These are phyloP conservation scores for Trematomus bernacchii DNA, from an alignment of 2,797 vertebrate genomes.

Conservation along the genomic window DNA sequence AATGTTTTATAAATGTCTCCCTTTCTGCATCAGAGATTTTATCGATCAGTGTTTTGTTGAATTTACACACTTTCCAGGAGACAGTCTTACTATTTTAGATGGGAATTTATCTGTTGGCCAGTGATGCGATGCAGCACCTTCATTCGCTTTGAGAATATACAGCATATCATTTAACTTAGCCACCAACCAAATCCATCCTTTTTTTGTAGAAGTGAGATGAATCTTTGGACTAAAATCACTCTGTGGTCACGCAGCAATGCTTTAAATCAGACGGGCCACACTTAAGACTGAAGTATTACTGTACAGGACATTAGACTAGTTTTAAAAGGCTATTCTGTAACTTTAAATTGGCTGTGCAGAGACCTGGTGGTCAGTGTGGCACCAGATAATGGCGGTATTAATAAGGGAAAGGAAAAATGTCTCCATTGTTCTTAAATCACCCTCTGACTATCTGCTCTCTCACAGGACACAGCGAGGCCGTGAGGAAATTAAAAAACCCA, in stretches of 20 bases:
- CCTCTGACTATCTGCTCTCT: slow-evolving; percentile 24
- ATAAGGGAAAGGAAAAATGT: slow-evolving; percentile 51
- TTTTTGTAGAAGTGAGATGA: slow-evolving; percentile 29
- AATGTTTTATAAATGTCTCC: slow-evolving; percentile 9
- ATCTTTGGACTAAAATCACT: slow-evolving; percentile 32
- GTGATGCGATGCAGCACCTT: slow-evolving; percentile 19
- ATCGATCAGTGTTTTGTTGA: background rate
- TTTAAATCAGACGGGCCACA: slow-evolving; percentile 47
- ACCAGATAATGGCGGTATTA: slow-evolving; percentile 56
- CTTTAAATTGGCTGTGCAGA: slow-evolving; percentile 63
- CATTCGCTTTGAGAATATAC: slow-evolving; percentile 34
- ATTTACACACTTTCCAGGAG: slow-evolving; percentile 1
- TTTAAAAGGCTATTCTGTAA: slow-evolving; percentile 40
- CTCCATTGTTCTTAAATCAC: slow-evolving; percentile 48
- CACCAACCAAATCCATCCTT: background rate
- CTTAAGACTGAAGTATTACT: slow-evolving; percentile 14
- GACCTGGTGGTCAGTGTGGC: slow-evolving; percentile 47
- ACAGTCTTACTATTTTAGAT: slow-evolving; percentile 13
- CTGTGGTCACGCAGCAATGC: slow-evolving; percentile 34
- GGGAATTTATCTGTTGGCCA: slow-evolving; percentile 37
- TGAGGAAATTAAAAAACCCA: slow-evolving; percentile 32
- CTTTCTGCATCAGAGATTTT: slow-evolving; percentile 12
- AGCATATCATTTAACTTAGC: slow-evolving; percentile 39
- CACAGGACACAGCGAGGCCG: background rate
- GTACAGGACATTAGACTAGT: slow-evolving; percentile 28